Base-by-base conservation (phyloP, 2,888 invertebrate genomes). In the Rhagonycha lutea region DNA sequence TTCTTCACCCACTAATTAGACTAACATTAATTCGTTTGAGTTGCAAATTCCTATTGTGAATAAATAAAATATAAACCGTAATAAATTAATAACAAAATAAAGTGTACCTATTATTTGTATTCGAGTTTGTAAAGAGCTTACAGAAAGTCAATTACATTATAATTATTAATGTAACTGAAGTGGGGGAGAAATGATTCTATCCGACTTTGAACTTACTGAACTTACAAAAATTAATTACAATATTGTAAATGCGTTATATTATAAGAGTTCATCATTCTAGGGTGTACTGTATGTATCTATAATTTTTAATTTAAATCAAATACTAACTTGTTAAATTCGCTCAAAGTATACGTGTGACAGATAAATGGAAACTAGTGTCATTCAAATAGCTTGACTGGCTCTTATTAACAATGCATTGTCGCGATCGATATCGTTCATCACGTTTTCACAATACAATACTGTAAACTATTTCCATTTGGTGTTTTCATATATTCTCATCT, bases 361-460 rank as follows among this genome's bases (percentile, higher is more conserved):
- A 72, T 80, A 80, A 80, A 80, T 80, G 78, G 79, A 80, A 78
- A 80, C 77, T 79, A 77, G 74, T 78, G 80, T 80, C 80, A 76
- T 77, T 79, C 79, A 77, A 75, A 69, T 73, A 72, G 72, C 77
- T 72, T 77, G 80, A 79, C 79, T 77, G 78, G 71, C 77, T 73
- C 78, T 78, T 79, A 79, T 79, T 79, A 79, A 79, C 79, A 79
- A 79, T 78, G 74, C 79, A 79, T 78, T 69, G 76, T 69, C 69
- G 72, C 65, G 72, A 78, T 78, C 78, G 79, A 79, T 79, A 78
- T 67, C 74, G 71, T 74, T 74, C 78, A 78, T 76, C 75, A 73
- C 76, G 73, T 71, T 74, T 65, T 79, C 75, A 75, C 75, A 77
- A 70, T 73, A 72, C 72, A 74, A 77, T 73, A 67, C 77, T 72